Conservation (phyloP, 2,888 invertebrate species). For the Habrosyne pyritoides region DNA sequence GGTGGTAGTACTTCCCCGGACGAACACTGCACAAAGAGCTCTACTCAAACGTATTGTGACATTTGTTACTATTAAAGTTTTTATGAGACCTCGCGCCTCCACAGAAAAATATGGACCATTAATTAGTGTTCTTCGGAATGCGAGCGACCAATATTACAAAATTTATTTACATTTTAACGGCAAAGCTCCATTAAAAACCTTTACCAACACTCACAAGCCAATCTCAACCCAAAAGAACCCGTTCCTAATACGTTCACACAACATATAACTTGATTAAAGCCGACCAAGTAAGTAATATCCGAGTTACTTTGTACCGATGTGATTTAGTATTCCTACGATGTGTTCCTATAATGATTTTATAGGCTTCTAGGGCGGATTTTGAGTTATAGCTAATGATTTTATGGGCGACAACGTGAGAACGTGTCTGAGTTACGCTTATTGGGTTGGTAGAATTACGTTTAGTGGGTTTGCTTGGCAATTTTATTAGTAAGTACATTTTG, state of each 20-base stretch:
- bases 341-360: slow-evolving; percentile 33
- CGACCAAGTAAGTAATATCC: slow-evolving; percentile 9
- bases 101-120: no score
- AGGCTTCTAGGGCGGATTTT: slow-evolving; percentile 15
- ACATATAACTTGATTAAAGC: background rate
- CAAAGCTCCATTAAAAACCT: background rate
- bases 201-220: background rate
- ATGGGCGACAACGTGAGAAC: slow-evolving; percentile 17
- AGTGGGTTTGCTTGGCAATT: background rate
- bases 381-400: slow-evolving; percentile 26
- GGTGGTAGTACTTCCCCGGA: no score
- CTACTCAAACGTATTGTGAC: no score
- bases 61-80: no score
- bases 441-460: background rate
- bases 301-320: slow-evolving; percentile 22
- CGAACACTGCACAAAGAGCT: no score
- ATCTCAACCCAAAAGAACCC: background rate
- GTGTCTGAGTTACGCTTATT: background rate
- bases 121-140: no score
- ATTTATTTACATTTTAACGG: no score
- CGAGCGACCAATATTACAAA: no score
- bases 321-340: slow-evolving; percentile 21
- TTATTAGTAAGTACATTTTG: background rate
- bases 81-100: no score
- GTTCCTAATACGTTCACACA: background rate